Evolutionary conservation across 2,113 vertebrate genomes (phyloP), one percentile per base, ranked within the genome.

Genomic region (Clarias batrachus): DNA sequence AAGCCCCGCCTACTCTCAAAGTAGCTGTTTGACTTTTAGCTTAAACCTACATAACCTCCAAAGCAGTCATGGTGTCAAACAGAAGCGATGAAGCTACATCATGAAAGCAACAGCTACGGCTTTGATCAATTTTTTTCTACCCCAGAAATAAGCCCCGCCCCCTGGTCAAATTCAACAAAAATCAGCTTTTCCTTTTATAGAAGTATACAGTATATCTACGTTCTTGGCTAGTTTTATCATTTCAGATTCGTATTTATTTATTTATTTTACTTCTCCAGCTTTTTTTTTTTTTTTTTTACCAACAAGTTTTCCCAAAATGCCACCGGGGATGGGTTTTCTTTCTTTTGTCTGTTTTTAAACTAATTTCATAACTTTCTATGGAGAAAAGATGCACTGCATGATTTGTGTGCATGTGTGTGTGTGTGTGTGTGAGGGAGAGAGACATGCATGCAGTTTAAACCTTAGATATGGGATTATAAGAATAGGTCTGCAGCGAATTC

Each of bases 131-230:
- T 71, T 21, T 37, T 37, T 71, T 73, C 71, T 52, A 9, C 30
- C 76, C 76, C 16, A 56, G 16, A 78, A 57, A 78, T 27, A 57
- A 78, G 76, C 76, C n/a, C 76, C 76, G 6, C 76, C 76, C 48
- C 73, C 3, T n/a, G 12, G 8, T 73, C 17, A 7, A 33, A 70
- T 41, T 41, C 70, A 12, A 19, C 33, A 33, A 21, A 8, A 33
- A 37, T 73, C 37, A 23, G 70, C 37, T 73, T 10, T 41, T 17
- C 33, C 12, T 48, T 41, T 71, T 37, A 71, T 37, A 71, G 3
- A 71, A 23, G 19, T 23, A 21, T 12, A 37, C 33, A 37, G 33
- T 3, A 48, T 1, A 23, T 23, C 70, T 48, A 21, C 33, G 41
- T 48, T 73, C 37, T 73, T 21, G 3, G 17, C 37, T 11, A 21